Base-by-base conservation (phyloP, 2,888 invertebrate species). In the Melanophora roralis region DNA sequence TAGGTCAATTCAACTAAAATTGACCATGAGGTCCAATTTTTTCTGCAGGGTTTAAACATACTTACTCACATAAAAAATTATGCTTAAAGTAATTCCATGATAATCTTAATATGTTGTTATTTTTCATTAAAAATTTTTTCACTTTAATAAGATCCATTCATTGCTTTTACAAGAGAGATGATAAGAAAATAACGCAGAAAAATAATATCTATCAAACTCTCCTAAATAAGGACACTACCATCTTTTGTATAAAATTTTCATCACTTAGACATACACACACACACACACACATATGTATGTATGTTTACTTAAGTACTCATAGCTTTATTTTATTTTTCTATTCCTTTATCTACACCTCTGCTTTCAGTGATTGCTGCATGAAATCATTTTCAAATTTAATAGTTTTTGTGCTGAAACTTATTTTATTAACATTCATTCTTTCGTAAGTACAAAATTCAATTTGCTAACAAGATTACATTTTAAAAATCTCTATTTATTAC, bases 31-130 rank as follows among this genome's bases (percentile, higher is more conserved):
- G n/a, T n/a, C n/a, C n/a, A n/a, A n/a, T n/a, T n/a, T n/a, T n/a
- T n/a, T n/a, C n/a, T n/a, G n/a, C n/a, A n/a, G n/a, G n/a, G n/a
- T n/a, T n/a, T n/a, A n/a, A 60, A 57, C 0, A 38, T 21, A 23
- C 8, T 5, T 4, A 5, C 8, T 32, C 38, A 34, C 19, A 11
- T n/a, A 49, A n/a, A 34, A 62, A 32, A 32, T 60, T 65, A 53
- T 53, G 62, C 45, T 72, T 36, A 72, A 62, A 16, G 43, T 12
- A 72, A 55, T 36, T 64, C 53, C 27, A 45, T 62, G 49, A 64
- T 69, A 47, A 72, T 55, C 36, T 55, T 43, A 72, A 72, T 62
- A 53, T n/a, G 36, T 53, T 72, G 11, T 36, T 62, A 53, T 21
- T 64, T 72, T 45, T 36, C 36, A 72, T 36, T 45, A 45, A 55